Conservation (phyloP, 1,140 invertebrate species). For the Aphis craccivora region DNA sequence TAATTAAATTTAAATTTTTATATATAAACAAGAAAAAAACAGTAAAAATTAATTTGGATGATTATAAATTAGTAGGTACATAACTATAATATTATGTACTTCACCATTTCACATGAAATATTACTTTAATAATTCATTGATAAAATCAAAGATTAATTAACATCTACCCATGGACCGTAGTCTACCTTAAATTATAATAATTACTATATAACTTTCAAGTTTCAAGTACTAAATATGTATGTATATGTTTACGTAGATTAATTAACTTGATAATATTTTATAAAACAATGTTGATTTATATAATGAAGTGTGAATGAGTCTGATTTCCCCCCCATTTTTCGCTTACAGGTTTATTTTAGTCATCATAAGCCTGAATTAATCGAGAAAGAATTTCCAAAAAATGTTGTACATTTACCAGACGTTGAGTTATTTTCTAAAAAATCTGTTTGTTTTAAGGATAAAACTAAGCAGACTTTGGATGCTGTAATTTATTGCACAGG, state of each 20-base stretch:
- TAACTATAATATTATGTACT: too few species aligned
- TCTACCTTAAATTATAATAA: not conserved
- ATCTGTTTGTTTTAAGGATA: not conserved
- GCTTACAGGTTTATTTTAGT: slow-evolving; percentile 43
- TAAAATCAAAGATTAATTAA: not conserved
- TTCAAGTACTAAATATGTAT: not conserved
- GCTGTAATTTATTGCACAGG: slow-evolving; percentile 44
- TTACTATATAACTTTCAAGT: not conserved
- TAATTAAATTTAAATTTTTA: too few species aligned
- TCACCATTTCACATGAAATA: too few species aligned
- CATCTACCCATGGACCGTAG: not conserved
- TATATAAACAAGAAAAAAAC: not conserved
- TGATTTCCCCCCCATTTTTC: not conserved
- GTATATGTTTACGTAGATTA: not conserved
- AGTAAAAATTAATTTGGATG: not conserved
- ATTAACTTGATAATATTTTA: slow-evolving; percentile 4
- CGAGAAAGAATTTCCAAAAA: slow-evolving; percentile 18
- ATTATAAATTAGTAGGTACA: too few species aligned
- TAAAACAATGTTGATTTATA: not conserved
- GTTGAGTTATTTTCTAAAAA: not conserved
- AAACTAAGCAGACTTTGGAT: not conserved
- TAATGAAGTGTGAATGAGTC: not conserved
- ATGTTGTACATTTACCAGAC: slow-evolving; percentile 26
- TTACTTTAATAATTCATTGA: too few species aligned
- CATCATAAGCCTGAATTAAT: not conserved